These are phyloP conservation scores for Sparus aurata DNA, from an alignment of 2,797 vertebrate genomes.

Conservation along the genomic window DNA sequence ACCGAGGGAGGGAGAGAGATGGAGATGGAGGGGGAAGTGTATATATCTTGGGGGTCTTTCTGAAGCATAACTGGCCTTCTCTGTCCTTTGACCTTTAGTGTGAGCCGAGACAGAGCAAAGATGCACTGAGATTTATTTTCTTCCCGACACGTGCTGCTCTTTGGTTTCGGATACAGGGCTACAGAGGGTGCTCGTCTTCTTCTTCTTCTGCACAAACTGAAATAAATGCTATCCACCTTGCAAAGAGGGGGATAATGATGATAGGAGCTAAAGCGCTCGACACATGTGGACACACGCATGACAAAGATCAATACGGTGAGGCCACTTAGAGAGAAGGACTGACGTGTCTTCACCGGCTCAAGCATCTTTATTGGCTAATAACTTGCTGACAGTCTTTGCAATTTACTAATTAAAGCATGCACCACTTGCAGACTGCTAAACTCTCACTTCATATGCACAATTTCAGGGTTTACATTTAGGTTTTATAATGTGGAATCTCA, in stretches of 20 bases:
- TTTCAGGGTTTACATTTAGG: neutral
- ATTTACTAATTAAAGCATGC: constrained; percentile 49
- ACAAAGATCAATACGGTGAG: constrained; percentile 49
- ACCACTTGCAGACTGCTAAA: neutral
- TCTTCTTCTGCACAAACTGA: neutral
- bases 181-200: neutral
- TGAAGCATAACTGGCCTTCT: constrained; percentile 76
- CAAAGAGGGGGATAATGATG: constrained; percentile 10
- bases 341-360: constrained; percentile 40
- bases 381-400: constrained; percentile 37
- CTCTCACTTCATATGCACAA: no score
- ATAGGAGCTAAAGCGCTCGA: constrained; percentile 17
- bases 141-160: constrained; percentile 30
- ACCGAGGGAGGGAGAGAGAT: constrained; percentile 26
- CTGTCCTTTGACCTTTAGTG: constrained; percentile 81
- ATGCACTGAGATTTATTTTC: constrained; percentile 64
- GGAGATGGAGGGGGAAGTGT: constrained; percentile 37
- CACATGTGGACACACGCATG: constrained; percentile 47
- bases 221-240: neutral
- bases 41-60: constrained; percentile 75
- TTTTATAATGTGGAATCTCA: constrained; percentile 11
- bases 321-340: constrained; percentile 39
- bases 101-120: constrained; percentile 64
- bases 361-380: constrained; percentile 61
- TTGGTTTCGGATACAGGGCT: constrained; percentile 25